Evolutionary conservation across 2,113 vertebrate species (phyloP).

Genomic region (Puffinus mauretanicus): DNA sequence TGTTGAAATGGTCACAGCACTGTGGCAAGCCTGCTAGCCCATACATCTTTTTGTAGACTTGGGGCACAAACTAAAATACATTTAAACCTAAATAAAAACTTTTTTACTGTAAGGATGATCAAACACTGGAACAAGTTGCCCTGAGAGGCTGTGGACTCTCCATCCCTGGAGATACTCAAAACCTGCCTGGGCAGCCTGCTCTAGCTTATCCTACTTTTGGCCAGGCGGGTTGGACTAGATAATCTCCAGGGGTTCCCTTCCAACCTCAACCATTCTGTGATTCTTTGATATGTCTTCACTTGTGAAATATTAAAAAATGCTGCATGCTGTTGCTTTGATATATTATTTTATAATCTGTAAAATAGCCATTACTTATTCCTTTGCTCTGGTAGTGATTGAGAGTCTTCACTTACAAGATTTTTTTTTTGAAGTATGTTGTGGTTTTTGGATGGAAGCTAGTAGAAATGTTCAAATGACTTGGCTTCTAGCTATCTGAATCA

Average conservation of each 20-base stretch:
- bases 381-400: not conserved
- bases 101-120: not conserved
- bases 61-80: not conserved
- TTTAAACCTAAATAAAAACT: not conserved
- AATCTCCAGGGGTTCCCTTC: not conserved
- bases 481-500: not conserved
- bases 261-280: not conserved
- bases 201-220: not conserved
- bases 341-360: not conserved
- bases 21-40: not conserved
- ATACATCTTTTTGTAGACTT: not conserved
- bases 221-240: rapidly evolving
- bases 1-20: not conserved
- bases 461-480: not conserved
- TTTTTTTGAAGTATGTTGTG: not conserved
- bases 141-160: not conserved
- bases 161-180: not conserved
- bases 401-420: not conserved
- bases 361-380: not conserved
- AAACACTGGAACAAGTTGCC: not conserved
- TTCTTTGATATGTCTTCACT: not conserved
- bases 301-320: not conserved
- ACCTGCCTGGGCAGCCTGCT: not conserved
- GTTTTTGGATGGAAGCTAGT: not conserved
- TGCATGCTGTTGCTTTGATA: not conserved